Conservation (phyloP, 2,888 invertebrate genomes). For the Platycheirus albimanus region DNA sequence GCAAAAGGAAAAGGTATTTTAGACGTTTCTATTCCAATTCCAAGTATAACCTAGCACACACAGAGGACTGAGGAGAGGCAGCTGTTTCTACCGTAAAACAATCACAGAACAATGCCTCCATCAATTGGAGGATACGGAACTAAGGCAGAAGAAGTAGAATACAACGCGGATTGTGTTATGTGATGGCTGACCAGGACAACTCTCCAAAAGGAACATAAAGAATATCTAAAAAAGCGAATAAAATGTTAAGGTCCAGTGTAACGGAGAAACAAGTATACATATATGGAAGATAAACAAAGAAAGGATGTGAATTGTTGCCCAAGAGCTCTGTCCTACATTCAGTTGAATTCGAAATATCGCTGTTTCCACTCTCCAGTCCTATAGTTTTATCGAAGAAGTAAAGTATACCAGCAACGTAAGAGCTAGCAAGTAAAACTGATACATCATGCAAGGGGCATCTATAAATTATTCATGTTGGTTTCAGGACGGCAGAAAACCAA, state of each 20-base stretch:
- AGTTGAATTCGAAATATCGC: slow-evolving; percentile 17
- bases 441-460: slow-evolving; percentile 15
- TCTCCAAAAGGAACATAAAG: not conserved
- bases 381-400: not conserved
- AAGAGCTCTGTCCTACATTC: slow-evolving; percentile 18
- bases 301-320: not conserved
- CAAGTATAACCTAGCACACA: not conserved
- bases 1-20: slow-evolving; percentile 13
- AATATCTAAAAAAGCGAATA: not conserved
- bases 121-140: not conserved
- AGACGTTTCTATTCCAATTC: not conserved
- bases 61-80: too few relatives aligned
- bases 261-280: not conserved
- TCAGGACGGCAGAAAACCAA: slow-evolving; percentile 7
- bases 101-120: slow-evolving; percentile 26
- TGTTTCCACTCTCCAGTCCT: not conserved
- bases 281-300: not conserved
- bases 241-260: not conserved
- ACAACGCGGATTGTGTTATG: slow-evolving; percentile 4
- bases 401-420: not conserved
- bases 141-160: not conserved
- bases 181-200: slow-evolving; percentile 15
- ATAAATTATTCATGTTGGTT: slow-evolving; percentile 32
- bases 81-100: slow-evolving; percentile 16
- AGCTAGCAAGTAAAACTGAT: slow-evolving; percentile 2